Evolutionary conservation across 2,888 invertebrate genomes (phyloP), one percentile per base, ranked within the genome.

Genomic region (Argynnis bischoffii): DNA sequence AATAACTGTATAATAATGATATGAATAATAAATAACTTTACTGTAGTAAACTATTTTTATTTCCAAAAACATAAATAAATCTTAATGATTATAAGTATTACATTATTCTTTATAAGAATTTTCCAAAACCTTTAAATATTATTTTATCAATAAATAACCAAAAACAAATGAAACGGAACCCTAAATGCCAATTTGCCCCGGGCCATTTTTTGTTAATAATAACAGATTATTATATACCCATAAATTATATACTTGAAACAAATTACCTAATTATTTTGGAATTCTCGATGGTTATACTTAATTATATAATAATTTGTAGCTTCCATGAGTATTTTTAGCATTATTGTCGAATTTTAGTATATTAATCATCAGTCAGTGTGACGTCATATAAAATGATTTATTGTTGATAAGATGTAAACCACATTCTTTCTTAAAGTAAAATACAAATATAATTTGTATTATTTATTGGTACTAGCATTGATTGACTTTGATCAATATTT

Each of bases 161-260:
- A 14, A 18, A 15, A 46, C 4, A 6, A 56, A 41, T 21, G 11
- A 5, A 21, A 47, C 11, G n/a, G 21, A 57, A 47, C 26, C 57
- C 47, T 47, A 21, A 15, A 8, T 4, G 14, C 47, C 57, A 59
- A 59, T 13, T 47, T 26, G 47, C 57, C 15, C 4, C n/a, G 15
- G 15, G 47, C 57, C 26, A 26, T 59, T 59, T 26, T 48, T 41
- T 41, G 11, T 11, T 8, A 11, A 48, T 15, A 59, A 59, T 59
- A 59, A 59, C 15, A n/a, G 5, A 41, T 41, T 11, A 11, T 41
- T 11, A n/a, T 47, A 21, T 47, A 5, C 5, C 26, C 47, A 8
- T n/a, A 59, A 59, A 59, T 59, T 47, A 47, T n/a, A n/a, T 48
- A 26, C n/a, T 59, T 13, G n/a, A 13, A 59, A 15, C 57, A n/a